Conservation (phyloP, 2,797 vertebrate species). For the Myotis daubentonii region DNA sequence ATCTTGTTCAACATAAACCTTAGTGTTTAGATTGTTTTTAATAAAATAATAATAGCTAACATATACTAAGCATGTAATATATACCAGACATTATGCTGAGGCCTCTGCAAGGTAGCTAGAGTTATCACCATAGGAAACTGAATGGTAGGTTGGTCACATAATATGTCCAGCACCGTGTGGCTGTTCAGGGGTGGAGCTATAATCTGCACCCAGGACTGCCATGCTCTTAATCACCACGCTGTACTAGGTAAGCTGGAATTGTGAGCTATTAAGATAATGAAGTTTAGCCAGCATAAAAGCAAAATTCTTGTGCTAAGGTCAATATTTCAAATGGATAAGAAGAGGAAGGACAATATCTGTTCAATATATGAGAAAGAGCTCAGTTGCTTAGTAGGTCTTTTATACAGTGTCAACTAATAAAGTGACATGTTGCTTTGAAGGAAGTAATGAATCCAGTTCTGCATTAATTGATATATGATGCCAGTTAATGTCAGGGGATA, state of each 20-base stretch:
- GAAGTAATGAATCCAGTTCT: not conserved
- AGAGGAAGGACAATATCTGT: not conserved
- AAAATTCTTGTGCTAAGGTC: not conserved
- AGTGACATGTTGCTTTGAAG: not conserved
- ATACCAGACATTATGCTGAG: not conserved
- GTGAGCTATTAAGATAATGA: not conserved
- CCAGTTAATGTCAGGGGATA: not conserved
- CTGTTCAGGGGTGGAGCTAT: not conserved
- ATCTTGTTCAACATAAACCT: not conserved
- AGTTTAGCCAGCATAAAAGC: not conserved
- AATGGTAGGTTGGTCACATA: not conserved
- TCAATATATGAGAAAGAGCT: not conserved
- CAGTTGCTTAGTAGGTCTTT: not conserved
- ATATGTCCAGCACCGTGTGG: not conserved
- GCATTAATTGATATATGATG: not conserved
- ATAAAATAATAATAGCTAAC: not conserved
- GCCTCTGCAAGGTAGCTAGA: not conserved
- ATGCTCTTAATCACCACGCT: not conserved
- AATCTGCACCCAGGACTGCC: not conserved
- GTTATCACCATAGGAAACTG: not conserved
- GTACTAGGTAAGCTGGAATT: not conserved
- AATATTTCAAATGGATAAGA: not conserved
- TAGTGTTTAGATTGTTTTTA: constrained; percentile 19
- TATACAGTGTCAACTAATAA: not conserved
- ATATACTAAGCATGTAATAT: not conserved